Conservation (phyloP, 2,113 vertebrate genomes). For the Cinclus mexicanus region DNA sequence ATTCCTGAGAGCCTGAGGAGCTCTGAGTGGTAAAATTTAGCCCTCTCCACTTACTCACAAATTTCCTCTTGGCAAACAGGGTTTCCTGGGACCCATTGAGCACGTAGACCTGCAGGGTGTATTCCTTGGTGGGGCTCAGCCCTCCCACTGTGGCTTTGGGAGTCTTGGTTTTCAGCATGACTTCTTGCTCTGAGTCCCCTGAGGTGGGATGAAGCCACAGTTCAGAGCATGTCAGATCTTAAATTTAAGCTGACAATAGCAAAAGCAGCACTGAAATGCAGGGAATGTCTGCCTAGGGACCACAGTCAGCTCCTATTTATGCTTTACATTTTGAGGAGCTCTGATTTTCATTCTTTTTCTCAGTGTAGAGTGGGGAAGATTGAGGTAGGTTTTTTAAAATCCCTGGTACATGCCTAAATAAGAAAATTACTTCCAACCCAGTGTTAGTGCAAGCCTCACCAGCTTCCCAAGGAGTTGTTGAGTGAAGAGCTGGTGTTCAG, state of each 20-base stretch:
- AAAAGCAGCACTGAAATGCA: background rate
- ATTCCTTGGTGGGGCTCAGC: constrained; percentile 86
- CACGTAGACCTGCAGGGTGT: constrained; percentile 83
- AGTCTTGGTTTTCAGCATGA: constrained; percentile 92
- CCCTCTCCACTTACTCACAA: constrained; percentile 84
- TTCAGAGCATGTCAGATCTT: background rate
- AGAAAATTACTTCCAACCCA: background rate
- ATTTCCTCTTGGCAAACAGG: constrained; percentile 86
- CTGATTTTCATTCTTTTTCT: background rate
- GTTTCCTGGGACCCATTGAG: constrained; percentile 83
- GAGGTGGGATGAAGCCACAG: constrained; percentile 23
- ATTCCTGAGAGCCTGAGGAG: background rate
- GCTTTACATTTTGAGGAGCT: background rate
- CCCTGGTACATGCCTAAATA: rapidly evolving
- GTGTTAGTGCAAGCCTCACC: background rate
- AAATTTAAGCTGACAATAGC: constrained; percentile 21
- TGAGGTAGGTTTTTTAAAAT: background rate
- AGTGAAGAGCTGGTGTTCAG: background rate
- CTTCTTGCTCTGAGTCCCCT: constrained; percentile 88
- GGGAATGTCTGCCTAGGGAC: constrained; percentile 23
- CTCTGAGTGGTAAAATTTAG: background rate
- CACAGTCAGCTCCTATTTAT: background rate
- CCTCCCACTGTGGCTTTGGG: constrained; percentile 88
- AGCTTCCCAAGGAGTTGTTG: background rate
- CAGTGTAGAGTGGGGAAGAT: background rate